A percentile compares a stretch with the other conserved stretches of the same genome.
phyloP scores from a whole-genome alignment of 2,797 vertebrate species.

The Erpetoichthys calabaricus region DNA sequence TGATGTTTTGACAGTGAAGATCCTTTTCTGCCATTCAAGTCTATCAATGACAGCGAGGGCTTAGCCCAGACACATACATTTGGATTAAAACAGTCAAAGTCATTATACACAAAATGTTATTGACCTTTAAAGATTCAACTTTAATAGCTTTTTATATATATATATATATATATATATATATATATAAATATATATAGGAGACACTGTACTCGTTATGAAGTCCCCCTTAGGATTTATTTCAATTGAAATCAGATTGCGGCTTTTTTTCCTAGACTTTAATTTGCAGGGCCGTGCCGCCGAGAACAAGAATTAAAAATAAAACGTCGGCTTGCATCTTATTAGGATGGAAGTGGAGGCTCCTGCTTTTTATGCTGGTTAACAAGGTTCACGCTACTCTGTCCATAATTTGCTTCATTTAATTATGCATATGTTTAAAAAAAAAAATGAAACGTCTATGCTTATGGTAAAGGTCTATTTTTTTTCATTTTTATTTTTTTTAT shows the following conservation, averaged over 20 bases:
- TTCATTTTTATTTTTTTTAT: too few species aligned
- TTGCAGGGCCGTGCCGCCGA: constrained; percentile 26
- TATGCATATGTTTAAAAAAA: too few species aligned
- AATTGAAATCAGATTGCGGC: constrained; percentile 48
- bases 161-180: background rate
- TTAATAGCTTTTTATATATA: constrained; percentile 33
- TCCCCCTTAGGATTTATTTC: constrained; percentile 38
- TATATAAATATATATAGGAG: constrained; percentile 16
- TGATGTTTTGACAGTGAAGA: constrained; percentile 61
- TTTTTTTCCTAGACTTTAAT: constrained; percentile 26
- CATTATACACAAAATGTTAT: constrained; percentile 44
- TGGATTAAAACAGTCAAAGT: constrained; percentile 73
- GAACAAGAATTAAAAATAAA: constrained; percentile 38
- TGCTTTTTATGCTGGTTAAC: constrained; percentile 35
- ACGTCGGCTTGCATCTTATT: constrained; percentile 30
- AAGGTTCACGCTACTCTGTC: constrained; percentile 5
- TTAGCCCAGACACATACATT: constrained; percentile 46
- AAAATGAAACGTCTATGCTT: too few species aligned
- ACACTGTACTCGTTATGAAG: constrained; percentile 39
- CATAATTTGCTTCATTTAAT: too few species aligned
- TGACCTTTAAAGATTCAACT: constrained; percentile 55
- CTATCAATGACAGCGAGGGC: constrained; percentile 61
- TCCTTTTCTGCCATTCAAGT: constrained; percentile 72
- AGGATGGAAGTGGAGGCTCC: constrained; percentile 34
- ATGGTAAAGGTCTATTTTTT: too few species aligned